phyloP scores from a whole-genome alignment of 2,797 vertebrate genomes.

The Leptoclinus maculatus region DNA sequence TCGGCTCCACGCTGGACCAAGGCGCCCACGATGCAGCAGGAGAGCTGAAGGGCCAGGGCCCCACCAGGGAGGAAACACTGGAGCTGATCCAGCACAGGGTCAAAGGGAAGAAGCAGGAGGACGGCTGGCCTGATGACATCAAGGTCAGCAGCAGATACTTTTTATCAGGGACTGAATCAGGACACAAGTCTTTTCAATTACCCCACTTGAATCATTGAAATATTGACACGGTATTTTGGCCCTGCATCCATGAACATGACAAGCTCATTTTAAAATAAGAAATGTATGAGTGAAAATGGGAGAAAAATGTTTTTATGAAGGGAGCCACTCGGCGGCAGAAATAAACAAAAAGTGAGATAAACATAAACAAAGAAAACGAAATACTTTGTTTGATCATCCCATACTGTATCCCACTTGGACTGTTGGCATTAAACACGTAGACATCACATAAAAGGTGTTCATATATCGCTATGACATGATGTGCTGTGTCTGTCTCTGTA shows the following conservation, averaged over 20 bases:
- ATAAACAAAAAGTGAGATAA: no score
- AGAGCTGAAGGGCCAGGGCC: constrained; percentile 81
- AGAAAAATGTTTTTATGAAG: neutral
- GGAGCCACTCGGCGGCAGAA: neutral
- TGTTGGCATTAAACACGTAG: neutral
- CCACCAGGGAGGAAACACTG: constrained; percentile 91
- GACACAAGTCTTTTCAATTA: neutral
- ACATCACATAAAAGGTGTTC: neutral
- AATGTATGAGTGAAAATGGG: neutral
- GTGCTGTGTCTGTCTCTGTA: constrained; percentile 59
- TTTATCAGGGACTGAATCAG: neutral
- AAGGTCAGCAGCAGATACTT: constrained; percentile 81
- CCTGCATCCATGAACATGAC: neutral
- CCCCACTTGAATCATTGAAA: no score
- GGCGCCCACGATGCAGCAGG: constrained; percentile 80
- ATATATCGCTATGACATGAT: neutral
- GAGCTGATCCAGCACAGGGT: constrained; percentile 92
- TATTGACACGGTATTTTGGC: neutral
- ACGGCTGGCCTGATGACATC: constrained; percentile 94
- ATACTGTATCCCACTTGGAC: neutral
- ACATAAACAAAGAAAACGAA: neutral
- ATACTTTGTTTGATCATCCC: neutral
- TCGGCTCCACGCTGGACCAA: constrained; percentile 95
- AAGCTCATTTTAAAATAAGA: neutral
- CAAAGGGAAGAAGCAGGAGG: constrained; percentile 91